Evolutionary conservation across 2,888 invertebrate species (phyloP).

Genomic region (Norana najaformis): DNA sequence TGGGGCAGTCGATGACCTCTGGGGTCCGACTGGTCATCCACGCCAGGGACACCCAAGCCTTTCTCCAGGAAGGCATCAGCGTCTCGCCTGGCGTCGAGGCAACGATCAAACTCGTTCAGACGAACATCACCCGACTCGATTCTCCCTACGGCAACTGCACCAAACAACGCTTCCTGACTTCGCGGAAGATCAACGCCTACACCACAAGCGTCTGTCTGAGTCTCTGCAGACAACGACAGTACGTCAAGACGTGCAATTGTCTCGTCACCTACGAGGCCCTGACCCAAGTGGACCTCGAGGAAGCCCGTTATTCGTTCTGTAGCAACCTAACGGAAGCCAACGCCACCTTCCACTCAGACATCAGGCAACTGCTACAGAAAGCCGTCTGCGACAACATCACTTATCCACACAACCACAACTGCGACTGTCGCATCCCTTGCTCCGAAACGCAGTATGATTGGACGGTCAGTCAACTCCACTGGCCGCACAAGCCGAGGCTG

Average conservation of each 20-base stretch:
- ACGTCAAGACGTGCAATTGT: background rate
- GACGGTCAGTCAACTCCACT: background rate
- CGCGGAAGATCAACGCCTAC: background rate
- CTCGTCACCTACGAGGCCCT: background rate
- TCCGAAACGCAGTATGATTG: background rate
- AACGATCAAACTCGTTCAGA: background rate
- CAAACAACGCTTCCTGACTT: background rate
- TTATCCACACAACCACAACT: background rate
- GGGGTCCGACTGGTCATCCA: background rate
- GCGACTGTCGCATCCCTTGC: constrained; percentile 1
- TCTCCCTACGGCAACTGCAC: background rate
- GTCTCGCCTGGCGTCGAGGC: background rate
- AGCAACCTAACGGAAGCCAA: background rate
- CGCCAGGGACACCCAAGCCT: background rate
- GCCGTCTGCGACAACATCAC: background rate
- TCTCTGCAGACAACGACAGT: background rate
- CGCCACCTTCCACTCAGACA: background rate
- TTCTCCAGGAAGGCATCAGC: constrained; percentile 15
- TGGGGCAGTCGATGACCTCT: background rate
- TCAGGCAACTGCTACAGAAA: background rate
- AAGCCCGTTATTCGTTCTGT: background rate
- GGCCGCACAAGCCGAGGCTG: background rate
- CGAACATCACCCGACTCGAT: background rate
- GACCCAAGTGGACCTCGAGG: background rate
- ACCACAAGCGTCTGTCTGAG: background rate